Evolutionary conservation across 2,113 vertebrate species (phyloP).

Genomic region (Gymnocephalus cernua): DNA sequence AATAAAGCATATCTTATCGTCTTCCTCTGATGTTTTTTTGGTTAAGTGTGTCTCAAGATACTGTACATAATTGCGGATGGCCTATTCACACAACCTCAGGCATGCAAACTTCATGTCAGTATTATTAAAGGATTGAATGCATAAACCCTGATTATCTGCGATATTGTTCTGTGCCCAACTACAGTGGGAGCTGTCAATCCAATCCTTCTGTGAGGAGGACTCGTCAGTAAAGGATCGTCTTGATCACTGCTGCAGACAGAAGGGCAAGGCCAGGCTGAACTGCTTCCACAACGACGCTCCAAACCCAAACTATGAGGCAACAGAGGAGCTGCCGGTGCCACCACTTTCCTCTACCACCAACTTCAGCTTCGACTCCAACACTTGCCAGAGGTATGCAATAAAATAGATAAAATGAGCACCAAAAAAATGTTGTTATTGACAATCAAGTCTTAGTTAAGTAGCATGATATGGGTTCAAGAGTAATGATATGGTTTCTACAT

Average conservation of each 20-base stretch:
- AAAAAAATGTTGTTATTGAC: background rate
- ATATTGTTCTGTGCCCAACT: conserved; percentile 20
- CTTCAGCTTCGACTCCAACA: conserved; percentile 73
- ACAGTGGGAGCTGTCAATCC: conserved; percentile 79
- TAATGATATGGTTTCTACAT: background rate
- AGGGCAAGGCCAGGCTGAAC: background rate
- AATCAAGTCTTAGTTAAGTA: background rate
- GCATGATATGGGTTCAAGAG: background rate
- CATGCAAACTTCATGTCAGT: conserved; percentile 4
- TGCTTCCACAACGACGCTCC: conserved; percentile 75
- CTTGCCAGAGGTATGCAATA: conserved; percentile 70
- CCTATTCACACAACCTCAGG: background rate
- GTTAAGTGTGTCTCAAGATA: background rate
- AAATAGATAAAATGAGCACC: background rate
- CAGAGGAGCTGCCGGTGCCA: conserved; percentile 14
- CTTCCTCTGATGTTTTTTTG: background rate
- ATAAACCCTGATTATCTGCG: conserved; percentile 13
- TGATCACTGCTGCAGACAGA: conserved; percentile 75
- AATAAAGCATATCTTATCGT: background rate
- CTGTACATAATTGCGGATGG: background rate
- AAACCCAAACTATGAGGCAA: conserved; percentile 71
- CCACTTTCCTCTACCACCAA: background rate
- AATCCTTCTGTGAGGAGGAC: conserved; percentile 75
- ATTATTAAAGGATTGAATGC: conserved; percentile 15
- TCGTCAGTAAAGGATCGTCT: conserved; percentile 69